Evolutionary conservation across 1,140 invertebrate genomes (phyloP), one percentile per base, ranked within the genome.

Genomic region (Zeugodacus cucurbitae): DNA sequence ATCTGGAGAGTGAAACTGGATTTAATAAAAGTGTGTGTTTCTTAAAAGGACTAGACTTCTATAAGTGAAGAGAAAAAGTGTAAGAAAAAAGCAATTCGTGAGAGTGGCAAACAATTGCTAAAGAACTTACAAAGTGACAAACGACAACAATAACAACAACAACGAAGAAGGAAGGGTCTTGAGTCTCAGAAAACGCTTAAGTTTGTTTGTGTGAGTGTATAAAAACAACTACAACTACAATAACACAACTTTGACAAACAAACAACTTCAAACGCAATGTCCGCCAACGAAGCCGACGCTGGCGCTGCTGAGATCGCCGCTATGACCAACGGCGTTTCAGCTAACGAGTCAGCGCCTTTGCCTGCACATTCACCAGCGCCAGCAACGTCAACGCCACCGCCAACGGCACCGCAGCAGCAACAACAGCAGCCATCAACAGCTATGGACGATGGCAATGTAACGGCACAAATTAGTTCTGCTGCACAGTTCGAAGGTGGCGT

Each of bases 401-500:
- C 87, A 58, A 57, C 87, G 32, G 17, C 87, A 57, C 37, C 59
- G 57, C 44, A n/a, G 41, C 59, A 17, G 74, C 29, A 7, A 32
- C 37, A 26, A 41, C 85, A 17, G 29, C 58, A 88, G 86, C 37
- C 86, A 74, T 26, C 58, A 82, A 62, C 87, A 87, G 87, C 89
- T 90, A 88, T 91, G 88, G 91, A 91, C 88, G 91, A 91, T 90
- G 91, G 91, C 90, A 90, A 91, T 91, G 91, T 90, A 91, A 92
- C 91, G 91, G 89, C 91, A 91, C 91, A 92, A 92, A 91, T 92
- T 92, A 93, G 92, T 93, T 90, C 91, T 90, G 91, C 91, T 90
- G 90, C 91, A 92, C 91, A 92, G 91, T 91, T 93, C 92, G 92
- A 93, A 88, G 91, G 91, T 91, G 91, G 90, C 92, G 91, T 92